Percentiles rank a stretch among this genome's conserved stretches.
These are phyloP conservation scores for Cairina moschata DNA, from an alignment of 2,113 vertebrate species.

Conservation along the genomic window DNA sequence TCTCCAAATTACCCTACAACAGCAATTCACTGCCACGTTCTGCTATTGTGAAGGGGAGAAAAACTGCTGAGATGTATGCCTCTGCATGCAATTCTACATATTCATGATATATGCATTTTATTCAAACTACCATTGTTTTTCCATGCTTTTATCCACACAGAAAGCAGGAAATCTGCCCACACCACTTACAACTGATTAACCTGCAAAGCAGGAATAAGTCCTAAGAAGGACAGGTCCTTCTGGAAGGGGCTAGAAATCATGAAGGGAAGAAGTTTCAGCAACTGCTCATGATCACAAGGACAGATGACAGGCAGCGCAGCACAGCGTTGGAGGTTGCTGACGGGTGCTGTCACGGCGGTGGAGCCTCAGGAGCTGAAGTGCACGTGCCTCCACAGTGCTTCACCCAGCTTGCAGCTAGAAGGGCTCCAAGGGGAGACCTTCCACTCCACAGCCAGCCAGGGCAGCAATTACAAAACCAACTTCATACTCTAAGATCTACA, in stretches of 20 bases:
- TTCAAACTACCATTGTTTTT: background rate
- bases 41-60: background rate
- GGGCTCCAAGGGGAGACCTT: background rate
- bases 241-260: background rate
- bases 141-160: background rate
- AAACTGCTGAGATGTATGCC: background rate
- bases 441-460: background rate
- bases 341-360: background rate
- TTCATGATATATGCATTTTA: background rate
- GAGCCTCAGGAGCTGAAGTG: background rate
- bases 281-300: background rate
- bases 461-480: background rate
- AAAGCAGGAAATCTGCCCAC: background rate
- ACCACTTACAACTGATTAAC: background rate
- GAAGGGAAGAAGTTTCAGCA: background rate
- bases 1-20: background rate
- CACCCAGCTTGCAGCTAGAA: background rate
- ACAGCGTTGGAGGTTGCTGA: background rate
- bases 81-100: background rate
- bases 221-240: background rate
- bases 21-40: background rate
- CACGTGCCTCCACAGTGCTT: background rate
- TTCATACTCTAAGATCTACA: background rate
- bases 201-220: background rate
- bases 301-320: background rate